Percentiles rank a stretch among this genome's conserved stretches.
Conservation (phyloP, 2,797 vertebrate genomes). For the Cirrhinus mrigala region DNA sequence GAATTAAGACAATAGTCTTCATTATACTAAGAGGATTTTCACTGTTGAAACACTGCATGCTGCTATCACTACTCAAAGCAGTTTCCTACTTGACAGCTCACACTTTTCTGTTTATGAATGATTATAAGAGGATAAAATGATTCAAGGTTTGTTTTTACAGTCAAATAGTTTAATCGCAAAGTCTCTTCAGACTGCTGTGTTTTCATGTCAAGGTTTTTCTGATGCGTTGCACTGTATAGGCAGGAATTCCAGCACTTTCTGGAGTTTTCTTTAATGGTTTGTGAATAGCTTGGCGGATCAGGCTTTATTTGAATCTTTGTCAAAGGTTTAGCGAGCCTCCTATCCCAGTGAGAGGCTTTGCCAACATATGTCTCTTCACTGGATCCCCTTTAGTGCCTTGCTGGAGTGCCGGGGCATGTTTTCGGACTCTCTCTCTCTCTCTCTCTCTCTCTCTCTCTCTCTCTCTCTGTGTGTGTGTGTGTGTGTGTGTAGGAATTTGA, state of each 20-base stretch:
- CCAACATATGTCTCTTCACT: conserved; percentile 79
- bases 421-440: conserved; percentile 24
- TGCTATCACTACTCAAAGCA: conserved; percentile 45
- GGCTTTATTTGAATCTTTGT: conserved; percentile 78
- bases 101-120: neutral
- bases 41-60: conserved; percentile 19
- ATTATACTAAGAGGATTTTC: conserved; percentile 52
- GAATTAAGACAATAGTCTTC: conserved; percentile 56
- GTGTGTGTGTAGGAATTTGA: conserved; percentile 43
- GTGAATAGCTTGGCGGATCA: conserved; percentile 68
- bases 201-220: neutral
- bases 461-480: conserved; percentile 2
- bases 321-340: conserved; percentile 70
- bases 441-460: neutral
- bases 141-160: neutral
- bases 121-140: neutral
- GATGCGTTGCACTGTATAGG: neutral
- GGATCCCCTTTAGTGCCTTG: conserved; percentile 74
- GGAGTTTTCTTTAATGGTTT: conserved; percentile 57
- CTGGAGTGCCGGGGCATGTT: conserved; percentile 67
- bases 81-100: conserved; percentile 29
- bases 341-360: conserved; percentile 78
- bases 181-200: neutral
- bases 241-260: conserved; percentile 66
- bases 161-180: neutral